Evolutionary conservation across 2,888 invertebrate genomes (phyloP), one percentile per base, ranked within the genome.

Genomic region (Diloba caeruleocephala): DNA sequence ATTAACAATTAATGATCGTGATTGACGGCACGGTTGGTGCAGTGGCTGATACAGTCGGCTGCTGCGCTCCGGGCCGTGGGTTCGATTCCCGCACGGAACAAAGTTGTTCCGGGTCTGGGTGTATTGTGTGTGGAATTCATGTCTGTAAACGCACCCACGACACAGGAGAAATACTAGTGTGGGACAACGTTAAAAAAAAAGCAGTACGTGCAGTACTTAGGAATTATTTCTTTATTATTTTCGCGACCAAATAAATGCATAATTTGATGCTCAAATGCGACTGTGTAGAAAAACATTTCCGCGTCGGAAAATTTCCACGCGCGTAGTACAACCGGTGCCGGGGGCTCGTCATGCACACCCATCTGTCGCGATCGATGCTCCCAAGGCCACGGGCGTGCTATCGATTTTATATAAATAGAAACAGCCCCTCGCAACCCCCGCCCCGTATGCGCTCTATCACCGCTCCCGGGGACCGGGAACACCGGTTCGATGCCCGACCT

Each of bases 351-450:
- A 68, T 68, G 65, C 81, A 74, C 80, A 74, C 81, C 77, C 76
- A 74, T 77, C 76, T 64, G 78, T 54, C 66, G 59, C 81, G 88
- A 79, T 91, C 92, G 90, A 92, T 90, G 84, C 66, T 52, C 75
- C 81, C 92, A 92, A 92, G 92, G 92, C 90, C 91, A 92, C 87
- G 91, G 92, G 84, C 91, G 90, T 76, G 75, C 65, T 90, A 92
- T 92, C 89, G 92, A 92, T 91, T 85, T 75, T 75, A 73, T 92
- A 92, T 92, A 90, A 90, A 92, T 92, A 92, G 92, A 82, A 72
- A 57, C 81, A 89, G 90, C 90, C 77, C 79, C 69, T 71, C 71
- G 68, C 66, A 65, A 70, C 49, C 56, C 65, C 37, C 67, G 34
- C 67, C 68, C 71, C 72, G 43, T 56, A 50, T 51, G 64, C 59